phyloP scores from a whole-genome alignment of 2,888 invertebrate genomes.

The Tetheella fluctuosa region DNA sequence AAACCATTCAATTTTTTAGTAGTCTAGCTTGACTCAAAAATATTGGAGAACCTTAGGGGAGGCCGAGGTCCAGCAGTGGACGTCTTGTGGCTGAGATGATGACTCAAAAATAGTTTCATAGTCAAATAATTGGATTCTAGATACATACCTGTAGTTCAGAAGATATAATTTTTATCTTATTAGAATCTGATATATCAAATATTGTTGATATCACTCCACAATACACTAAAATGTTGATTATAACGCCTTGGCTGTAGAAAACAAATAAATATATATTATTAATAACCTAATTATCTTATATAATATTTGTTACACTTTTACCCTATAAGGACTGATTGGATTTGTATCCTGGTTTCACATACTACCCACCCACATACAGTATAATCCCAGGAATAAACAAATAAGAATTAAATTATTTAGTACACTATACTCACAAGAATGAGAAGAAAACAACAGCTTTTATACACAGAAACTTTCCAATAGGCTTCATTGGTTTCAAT shows the following conservation, averaged over 20 bases:
- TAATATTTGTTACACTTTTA: background rate
- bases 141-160: conserved; percentile 91
- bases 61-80: too few relatives aligned
- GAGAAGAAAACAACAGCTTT: conserved; percentile 99
- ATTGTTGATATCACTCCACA: conserved; percentile 91
- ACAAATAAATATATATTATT: conserved; percentile 5
- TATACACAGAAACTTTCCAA: conserved; percentile 98
- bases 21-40: too few relatives aligned
- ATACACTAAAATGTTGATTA: conserved; percentile 94
- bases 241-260: conserved; percentile 92
- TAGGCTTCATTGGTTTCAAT: conserved; percentile 95
- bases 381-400: background rate
- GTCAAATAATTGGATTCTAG: too few relatives aligned
- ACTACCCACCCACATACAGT: background rate
- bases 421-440: conserved; percentile 94
- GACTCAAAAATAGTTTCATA: too few relatives aligned
- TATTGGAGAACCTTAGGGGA: too few relatives aligned
- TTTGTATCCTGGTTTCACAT: background rate
- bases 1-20: too few relatives aligned
- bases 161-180: conserved; percentile 89
- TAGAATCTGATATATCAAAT: conserved; percentile 87
- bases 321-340: background rate
- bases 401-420: conserved; percentile 11
- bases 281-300: too few relatives aligned
- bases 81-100: too few relatives aligned